Conservation (phyloP, 35 echinoderm and acorn worm species). For the Chiridota heheva region DNA sequence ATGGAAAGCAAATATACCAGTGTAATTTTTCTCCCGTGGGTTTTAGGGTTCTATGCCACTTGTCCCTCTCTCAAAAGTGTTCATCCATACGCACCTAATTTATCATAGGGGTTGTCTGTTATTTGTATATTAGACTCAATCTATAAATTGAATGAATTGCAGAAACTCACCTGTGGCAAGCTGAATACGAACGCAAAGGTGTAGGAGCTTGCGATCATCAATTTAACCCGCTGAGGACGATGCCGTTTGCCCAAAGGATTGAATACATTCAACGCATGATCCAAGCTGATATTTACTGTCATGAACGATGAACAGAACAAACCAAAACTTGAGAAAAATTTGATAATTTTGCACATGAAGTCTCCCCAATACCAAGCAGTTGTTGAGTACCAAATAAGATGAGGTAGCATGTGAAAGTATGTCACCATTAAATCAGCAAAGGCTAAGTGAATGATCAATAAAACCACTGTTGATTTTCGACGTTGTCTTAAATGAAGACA, state of each 20-base stretch:
- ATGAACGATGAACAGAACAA: conserved; percentile 86
- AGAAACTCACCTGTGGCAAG: conserved; percentile 91
- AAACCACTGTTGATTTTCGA: conserved; percentile 84
- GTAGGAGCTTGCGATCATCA: conserved; percentile 84
- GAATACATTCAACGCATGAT: conserved; percentile 79
- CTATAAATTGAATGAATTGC: too few relatives aligned
- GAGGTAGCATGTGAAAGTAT: conserved; percentile 79
- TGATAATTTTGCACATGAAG: conserved; percentile 70
- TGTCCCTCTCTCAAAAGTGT: too few relatives aligned
- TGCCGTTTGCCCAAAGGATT: conserved; percentile 66
- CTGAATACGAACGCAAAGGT: conserved; percentile 73
- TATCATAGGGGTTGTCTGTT: too few relatives aligned
- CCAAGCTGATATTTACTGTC: conserved; percentile 86
- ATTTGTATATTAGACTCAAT: too few relatives aligned
- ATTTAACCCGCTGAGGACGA: conserved; percentile 50
- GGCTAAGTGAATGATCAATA: conserved; percentile 80
- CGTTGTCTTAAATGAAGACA: conserved; percentile 65
- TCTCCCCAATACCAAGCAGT: conserved; percentile 73
- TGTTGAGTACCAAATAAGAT: conserved; percentile 74
- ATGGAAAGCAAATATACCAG: too few relatives aligned
- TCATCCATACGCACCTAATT: too few relatives aligned
- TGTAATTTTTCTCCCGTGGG: too few relatives aligned
- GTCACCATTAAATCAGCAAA: conserved; percentile 83
- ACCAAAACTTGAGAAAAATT: conserved; percentile 90
- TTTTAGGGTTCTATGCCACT: too few relatives aligned